Conservation (phyloP, 2,113 vertebrate genomes). For the Aphelocoma coerulescens region DNA sequence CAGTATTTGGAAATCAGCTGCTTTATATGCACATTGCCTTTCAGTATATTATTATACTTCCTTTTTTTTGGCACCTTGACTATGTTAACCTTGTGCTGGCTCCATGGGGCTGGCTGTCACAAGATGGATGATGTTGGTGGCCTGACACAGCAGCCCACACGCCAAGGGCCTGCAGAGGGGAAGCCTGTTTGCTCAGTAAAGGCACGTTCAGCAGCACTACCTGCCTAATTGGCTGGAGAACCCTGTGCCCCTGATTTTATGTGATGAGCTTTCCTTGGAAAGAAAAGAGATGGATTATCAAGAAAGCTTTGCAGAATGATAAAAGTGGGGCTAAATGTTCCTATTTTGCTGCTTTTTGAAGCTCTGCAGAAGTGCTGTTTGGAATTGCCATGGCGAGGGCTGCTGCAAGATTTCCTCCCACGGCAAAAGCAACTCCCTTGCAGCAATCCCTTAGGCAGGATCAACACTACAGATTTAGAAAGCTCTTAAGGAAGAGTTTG, state of each 20-base stretch:
- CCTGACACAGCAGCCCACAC: not conserved
- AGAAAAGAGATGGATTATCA: not conserved
- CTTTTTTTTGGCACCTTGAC: not conserved
- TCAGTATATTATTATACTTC: not conserved
- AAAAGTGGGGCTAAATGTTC: not conserved
- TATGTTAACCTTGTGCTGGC: not conserved
- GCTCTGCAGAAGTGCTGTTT: not conserved
- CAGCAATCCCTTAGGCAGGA: not conserved
- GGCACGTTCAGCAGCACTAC: rapidly evolving
- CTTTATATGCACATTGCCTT: not conserved
- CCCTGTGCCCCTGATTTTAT: not conserved
- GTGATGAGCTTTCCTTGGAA: not conserved
- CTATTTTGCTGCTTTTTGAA: not conserved
- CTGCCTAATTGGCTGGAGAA: not conserved
- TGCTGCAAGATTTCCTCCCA: not conserved
- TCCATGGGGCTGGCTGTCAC: not conserved
- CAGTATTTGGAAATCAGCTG: not conserved
- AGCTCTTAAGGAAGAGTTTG: not conserved
- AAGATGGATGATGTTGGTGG: not conserved
- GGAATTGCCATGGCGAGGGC: not conserved
- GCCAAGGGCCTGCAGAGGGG: not conserved
- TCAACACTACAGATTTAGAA: not conserved
- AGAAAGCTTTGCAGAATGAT: not conserved
- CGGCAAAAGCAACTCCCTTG: not conserved
- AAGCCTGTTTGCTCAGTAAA: not conserved